Base-by-base conservation (phyloP, 2,113 vertebrate genomes). In the Apus apus region DNA sequence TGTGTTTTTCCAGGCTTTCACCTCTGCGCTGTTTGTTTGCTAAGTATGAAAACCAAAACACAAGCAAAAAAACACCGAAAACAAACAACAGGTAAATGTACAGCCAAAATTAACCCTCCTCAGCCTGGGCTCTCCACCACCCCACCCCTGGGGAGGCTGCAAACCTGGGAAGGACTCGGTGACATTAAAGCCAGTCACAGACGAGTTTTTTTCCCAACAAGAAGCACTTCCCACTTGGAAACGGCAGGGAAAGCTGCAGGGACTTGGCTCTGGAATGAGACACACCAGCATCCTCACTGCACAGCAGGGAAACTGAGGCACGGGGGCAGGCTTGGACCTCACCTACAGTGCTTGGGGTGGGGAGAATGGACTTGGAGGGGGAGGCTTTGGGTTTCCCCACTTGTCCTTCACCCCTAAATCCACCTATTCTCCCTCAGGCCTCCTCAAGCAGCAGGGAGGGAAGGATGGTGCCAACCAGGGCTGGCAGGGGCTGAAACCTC, bases 401-500 rank as follows among this genome's bases (percentile, higher is more conserved):
- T 45, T 85, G 1, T 4, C 12, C 3, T 15, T 57, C 16, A 9
- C 21, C 12, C 38, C 25, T 15, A 80, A 54, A 68, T 30, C n/a
- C 48, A 18, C 34, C 43, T 60, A 64, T 7, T 13, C 2, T 1
- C 1, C 27, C 18, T 21, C 45, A 50, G 45, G 38, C 27, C 21
- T 29, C 8, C 75, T 45, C 7, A 48, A 12, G 6, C 58, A 50
- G n/a, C 2, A 23, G 20, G 36, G 45, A 56, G 36, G 62, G 57
- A n/a, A 56, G 71, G 53, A 25, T 15, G 48, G 8, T 27, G 62
- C 57, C 60, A 36, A 6, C 6, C 71, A 30, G 66, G 25, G 22
- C 66, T 40, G 0, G 0, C 46, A 18, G 51, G 27, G 46, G 14
- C 51, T 50, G 67, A 20, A 61, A 40, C 32, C 54, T 6, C 3